Percentiles rank a stretch among this genome's conserved stretches.
phyloP scores from a whole-genome alignment of 1,140 invertebrate species.

The Macrobrachium rosenbergii region DNA sequence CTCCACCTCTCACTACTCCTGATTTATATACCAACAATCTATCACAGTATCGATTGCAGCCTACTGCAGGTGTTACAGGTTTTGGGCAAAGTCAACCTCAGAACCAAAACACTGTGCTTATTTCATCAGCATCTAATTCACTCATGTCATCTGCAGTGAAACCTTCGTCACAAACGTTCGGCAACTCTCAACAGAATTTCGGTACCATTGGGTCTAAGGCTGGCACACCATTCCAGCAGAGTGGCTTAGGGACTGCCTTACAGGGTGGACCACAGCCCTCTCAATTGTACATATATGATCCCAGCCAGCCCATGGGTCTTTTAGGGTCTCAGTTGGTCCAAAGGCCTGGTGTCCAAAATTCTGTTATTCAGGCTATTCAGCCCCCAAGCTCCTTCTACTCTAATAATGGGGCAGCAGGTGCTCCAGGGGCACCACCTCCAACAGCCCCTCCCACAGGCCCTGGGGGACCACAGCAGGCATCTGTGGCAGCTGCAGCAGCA shows the following conservation, averaged over 20 bases:
- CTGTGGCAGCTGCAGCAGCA: slow-evolving; percentile 16
- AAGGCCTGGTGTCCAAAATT: slow-evolving; percentile 70
- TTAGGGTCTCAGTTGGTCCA: slow-evolving; percentile 76
- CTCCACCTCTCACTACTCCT: slow-evolving; percentile 75
- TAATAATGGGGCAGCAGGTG: slow-evolving; percentile 65
- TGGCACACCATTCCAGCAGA: slow-evolving; percentile 69
- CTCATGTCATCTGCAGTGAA: slow-evolving; percentile 92
- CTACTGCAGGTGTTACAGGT: slow-evolving; percentile 73
- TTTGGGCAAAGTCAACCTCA: slow-evolving; percentile 84
- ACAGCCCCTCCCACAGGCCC: slow-evolving; percentile 57
- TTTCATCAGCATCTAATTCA: slow-evolving; percentile 88
- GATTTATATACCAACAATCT: slow-evolving; percentile 86
- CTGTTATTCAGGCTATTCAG: slow-evolving; percentile 72
- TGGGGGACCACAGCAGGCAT: slow-evolving; percentile 71
- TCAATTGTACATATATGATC: slow-evolving; percentile 73
- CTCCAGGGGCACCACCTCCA: slow-evolving; percentile 60
- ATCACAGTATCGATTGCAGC: slow-evolving; percentile 79
- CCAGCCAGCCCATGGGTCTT: slow-evolving; percentile 68
- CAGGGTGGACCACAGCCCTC: slow-evolving; percentile 72
- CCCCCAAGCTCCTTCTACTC: slow-evolving; percentile 76
- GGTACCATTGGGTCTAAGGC: slow-evolving; percentile 83
- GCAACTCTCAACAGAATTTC: slow-evolving; percentile 77
- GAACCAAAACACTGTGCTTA: slow-evolving; percentile 89
- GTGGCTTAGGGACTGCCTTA: slow-evolving; percentile 65
- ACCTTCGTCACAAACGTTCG: slow-evolving; percentile 75